Base-by-base conservation (phyloP, 1,140 invertebrate genomes). In the Pogonus chalceus region DNA sequence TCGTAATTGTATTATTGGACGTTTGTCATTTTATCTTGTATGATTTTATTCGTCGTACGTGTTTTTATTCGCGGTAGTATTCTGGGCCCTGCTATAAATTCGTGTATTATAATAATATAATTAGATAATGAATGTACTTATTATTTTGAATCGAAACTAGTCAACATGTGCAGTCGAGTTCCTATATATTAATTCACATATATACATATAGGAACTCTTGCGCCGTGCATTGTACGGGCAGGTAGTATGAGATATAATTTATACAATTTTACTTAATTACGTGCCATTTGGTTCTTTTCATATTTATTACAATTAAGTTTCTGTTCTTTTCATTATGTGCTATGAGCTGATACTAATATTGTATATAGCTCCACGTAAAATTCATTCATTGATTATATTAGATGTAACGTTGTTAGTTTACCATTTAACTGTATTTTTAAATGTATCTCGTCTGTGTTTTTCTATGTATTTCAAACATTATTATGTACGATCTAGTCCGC, bases 401-500 rank as follows among this genome's bases (percentile, higher is more conserved):
- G 37, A 16, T 43, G 37, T 43, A 43, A 43, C 37, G 37, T 43
- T 43, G 37, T 43, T 43, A 43, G 37, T 43, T 43, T 43, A 43
- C 37, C 37, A 43, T 43, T 43, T n/a, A 12, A 43, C 37, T 43
- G 37, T 43, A 43, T 10, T 43, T 43, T 43, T 14, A n/a, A 31
- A 43, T 43, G 18, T 43, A 16, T 43, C 37, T 43, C 37, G 37
- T 43, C 37, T 43, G 37, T 43, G 37, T 43, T 43, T 16, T 43
- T 12, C 18, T 10, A 16, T 43, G 37, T 43, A 12, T 43, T 43
- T 43, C 37, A 43, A n/a, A 7, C 26, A 43, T 12, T 18, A 18
- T 43, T 43, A 43, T 43, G 37, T 43, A 43, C 37, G 37, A 43
- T 43, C 37, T 43, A 43, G 37, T 43, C 37, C 37, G 37, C 37